Evolutionary conservation across 2,888 invertebrate species (phyloP).

Genomic region (Drosophila affinis): DNA sequence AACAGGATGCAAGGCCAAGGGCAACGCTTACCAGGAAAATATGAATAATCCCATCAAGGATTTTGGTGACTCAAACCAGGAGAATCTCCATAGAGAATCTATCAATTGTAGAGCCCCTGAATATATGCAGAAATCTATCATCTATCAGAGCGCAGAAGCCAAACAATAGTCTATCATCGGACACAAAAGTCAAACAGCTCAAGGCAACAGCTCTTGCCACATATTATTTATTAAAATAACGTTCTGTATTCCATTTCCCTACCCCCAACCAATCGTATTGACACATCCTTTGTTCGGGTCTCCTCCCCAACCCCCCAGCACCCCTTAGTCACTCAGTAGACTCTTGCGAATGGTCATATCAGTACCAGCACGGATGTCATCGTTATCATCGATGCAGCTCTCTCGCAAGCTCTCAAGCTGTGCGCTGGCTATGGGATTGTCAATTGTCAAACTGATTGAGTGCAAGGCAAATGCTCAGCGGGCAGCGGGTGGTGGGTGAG

Average conservation of each 20-base stretch:
- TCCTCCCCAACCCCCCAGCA: too few relatives aligned
- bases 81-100: too few relatives aligned
- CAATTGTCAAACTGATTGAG: conserved; percentile 74
- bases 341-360: conserved; percentile 20
- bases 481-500: conserved; percentile 9
- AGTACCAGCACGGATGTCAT: conserved; percentile 43
- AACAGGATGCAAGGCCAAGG: conserved; percentile 4
- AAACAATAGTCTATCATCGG: not conserved
- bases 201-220: not conserved
- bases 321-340: too few relatives aligned
- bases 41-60: not conserved
- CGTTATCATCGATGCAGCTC: conserved; percentile 49
- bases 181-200: not conserved
- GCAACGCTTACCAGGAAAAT: not conserved
- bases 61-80: too few relatives aligned
- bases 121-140: not conserved
- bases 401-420: conserved; percentile 12
- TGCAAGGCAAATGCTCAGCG: conserved; percentile 52
- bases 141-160: not conserved
- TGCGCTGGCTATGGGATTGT: conserved; percentile 52
- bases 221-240: conserved; percentile 1
- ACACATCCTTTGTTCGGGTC: conserved; percentile 1
- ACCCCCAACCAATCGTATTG: not conserved
- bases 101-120: not conserved
- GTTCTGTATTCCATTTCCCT: not conserved